Base-by-base conservation (phyloP, 2,113 vertebrate species). In the Alosa alosa region DNA sequence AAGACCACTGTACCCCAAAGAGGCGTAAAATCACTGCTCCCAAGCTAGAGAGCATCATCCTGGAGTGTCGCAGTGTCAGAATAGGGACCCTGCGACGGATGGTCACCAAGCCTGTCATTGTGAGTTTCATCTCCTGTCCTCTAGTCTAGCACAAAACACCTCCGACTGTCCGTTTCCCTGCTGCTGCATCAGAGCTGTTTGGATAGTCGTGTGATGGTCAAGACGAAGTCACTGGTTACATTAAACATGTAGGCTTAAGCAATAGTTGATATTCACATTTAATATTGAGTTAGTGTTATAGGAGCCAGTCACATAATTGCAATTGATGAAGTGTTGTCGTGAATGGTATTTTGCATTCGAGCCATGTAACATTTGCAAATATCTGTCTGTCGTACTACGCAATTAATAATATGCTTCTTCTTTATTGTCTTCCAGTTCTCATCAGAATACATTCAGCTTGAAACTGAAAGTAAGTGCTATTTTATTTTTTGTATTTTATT, bases 61-160 rank as follows among this genome's bases (percentile, higher is more conserved):
- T 99, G 91, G 94, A 96, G 87, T 99, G 98, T 89, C 95, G 98
- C 20, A 99, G 97, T 84, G 95, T 99, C 52, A 91, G 98, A 31
- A 96, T 99, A 64, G 98, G 98, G 87, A 97, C 96, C 0, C 92
- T 97, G 0, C 96, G 97, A 85, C 92, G 96, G 90, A 96, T 96
- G 91, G 96, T 99, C 13, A 93, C 93, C 46, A 97, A 98, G 55
- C 97, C 97, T 49, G 97, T 99, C 25, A 94, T 99, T 84, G 98
- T 99, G 92, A 97, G 97, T 95, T 7, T 15, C 81, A 18, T 90
- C 50, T 18, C 68, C 41, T 84, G 17, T 86, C 3, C 60, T 45
- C 41, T 44, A 44, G 41, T 44, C 85, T 13, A 15, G 17, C 49
- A 81, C 18, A 46, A 31, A n/a, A 72, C 82, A 83, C 75, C 44